Evolutionary conservation across 2,113 vertebrate genomes (phyloP), one percentile per base, ranked within the genome.

Genomic region (Blennius ocellaris): DNA sequence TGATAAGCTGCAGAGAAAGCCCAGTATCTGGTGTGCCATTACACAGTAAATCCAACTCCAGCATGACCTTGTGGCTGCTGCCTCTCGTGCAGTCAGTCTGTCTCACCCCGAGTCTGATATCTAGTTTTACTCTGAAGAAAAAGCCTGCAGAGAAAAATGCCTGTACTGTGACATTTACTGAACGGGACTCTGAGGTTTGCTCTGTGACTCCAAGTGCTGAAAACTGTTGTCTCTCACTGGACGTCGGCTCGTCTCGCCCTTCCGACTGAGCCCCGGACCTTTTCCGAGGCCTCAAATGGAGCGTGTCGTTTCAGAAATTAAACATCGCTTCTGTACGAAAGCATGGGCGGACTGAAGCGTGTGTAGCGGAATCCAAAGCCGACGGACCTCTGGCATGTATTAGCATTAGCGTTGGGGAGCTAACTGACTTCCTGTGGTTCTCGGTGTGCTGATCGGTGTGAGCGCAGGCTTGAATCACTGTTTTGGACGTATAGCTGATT

Each of bases 391-490:
- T 65, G 47, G 71, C 59, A 39, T 65, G 49, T 56, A 59, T 63
- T 74, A 80, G 57, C 14, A 0, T 17, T 5, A 60, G 62, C 69
- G 40, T 78, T 53, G 45, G 14, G 58, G 69, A 21, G 69, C 72
- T 39, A 69, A 67, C 66, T 2, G 1, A 68, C 58, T 62, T 60
- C 65, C 66, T 65, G 70, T 30, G 1, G 62, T 54, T 74, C 56
- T 45, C 21, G 6, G 62, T 14, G 50, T 69, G 37, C 61, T 85
- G 86, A 87, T 84, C 80, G 71, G 54, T 47, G 54, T 3, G 1
- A 43, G 64, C 6, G 2, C 84, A 86, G 76, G 55, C 73, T 60
- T 40, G 66, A 64, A 81, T 72, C 76, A 69, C 21, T 30, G 21
- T 30, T 30, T 30, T 2, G 21, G 21, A 30, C 2, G 4, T 30